Base-by-base conservation (phyloP, 2,113 vertebrate genomes). In the Eurypyga helias region DNA sequence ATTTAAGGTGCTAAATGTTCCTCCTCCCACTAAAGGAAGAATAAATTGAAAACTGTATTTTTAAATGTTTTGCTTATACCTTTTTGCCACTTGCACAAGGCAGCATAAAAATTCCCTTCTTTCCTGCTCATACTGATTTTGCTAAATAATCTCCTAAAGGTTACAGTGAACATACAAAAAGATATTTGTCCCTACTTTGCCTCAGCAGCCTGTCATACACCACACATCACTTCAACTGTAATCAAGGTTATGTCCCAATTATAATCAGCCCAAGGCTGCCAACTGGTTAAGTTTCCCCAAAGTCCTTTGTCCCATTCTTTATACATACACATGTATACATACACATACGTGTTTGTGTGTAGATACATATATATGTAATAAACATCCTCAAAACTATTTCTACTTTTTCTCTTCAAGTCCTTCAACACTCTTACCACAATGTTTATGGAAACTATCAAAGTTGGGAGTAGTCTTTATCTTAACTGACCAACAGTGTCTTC, bases 341-440 rank as follows among this genome's bases (percentile, higher is more conserved):
- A 49, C 3, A 25, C 1, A 7, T 10, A 6, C 5, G 17, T 10
- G 9, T 31, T 17, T 24, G 13, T 11, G 18, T 31, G 5, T 2
- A 2, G 23, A 48, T 3, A 2, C 7, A 31, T 4, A 8, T 3
- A 3, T 23, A 46, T 5, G 25, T 36, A 85, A 58, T 14, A 51
- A 80, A 76, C 12, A 21, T 15, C 17, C 46, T 54, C 38, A 60
- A 38, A 82, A 78, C 24, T 33, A 45, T 43, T 84, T 75, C 21
- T 34, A 24, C 23, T 36, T 83, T 73, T 72, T 62, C 14, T 73
- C 34, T 78, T 85, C 19, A 64, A 71, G 52, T 33, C 21, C 17
- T 69, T 72, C 33, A 57, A n/a, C 13, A 55, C 5, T 46, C n/a
- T 24, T 24, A 71, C 13, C 15, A 29, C 16, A 29, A 26, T 0